These are phyloP conservation scores for Saturnia japonica DNA, from an alignment of 2,888 invertebrate genomes.

Conservation along the genomic window DNA sequence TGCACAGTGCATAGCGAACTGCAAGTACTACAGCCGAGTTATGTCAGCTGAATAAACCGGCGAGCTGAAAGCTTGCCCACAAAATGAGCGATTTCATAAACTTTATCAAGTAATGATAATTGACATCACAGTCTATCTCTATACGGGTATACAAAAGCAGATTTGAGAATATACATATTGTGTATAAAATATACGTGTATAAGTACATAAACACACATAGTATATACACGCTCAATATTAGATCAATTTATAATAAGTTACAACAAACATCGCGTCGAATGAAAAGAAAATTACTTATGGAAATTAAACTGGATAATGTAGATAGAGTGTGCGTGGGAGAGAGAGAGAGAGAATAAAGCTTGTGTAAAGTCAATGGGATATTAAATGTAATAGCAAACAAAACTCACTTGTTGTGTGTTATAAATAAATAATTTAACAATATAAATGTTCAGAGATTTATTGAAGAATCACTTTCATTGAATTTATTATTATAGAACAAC, in stretches of 20 bases:
- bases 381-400: background rate
- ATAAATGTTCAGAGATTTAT: too few relatives aligned
- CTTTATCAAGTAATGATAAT: background rate
- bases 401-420: background rate
- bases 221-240: too few relatives aligned
- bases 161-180: background rate
- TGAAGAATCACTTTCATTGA: too few relatives aligned
- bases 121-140: background rate
- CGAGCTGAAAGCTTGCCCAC: conserved; percentile 9
- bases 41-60: conserved; percentile 21
- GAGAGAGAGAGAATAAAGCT: background rate
- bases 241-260: background rate
- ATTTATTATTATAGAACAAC: too few relatives aligned
- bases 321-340: background rate
- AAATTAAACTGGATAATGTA: background rate
- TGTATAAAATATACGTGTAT: background rate
- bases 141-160: background rate
- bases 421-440: background rate
- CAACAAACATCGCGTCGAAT: background rate
- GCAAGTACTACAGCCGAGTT: conserved; percentile 10
- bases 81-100: background rate
- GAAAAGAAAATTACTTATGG: background rate
- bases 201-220: too few relatives aligned
- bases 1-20: background rate
- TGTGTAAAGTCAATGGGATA: background rate